These are phyloP conservation scores for Callyntrura sp. DNA, from an alignment of 2,888 invertebrate species.

Conservation along the genomic window DNA sequence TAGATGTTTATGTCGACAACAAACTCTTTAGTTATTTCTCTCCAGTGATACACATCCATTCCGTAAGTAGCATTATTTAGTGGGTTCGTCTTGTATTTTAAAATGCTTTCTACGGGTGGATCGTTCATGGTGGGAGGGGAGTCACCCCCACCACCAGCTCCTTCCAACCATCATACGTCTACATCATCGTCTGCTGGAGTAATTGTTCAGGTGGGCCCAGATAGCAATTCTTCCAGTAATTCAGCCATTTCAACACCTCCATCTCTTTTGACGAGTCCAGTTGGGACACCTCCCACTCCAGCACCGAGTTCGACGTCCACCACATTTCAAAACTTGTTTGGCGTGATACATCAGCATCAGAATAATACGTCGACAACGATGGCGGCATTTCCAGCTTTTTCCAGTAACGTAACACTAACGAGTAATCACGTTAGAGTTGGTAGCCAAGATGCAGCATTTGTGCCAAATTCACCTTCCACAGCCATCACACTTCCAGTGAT, in stretches of 20 bases:
- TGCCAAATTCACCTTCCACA: constrained; percentile 74
- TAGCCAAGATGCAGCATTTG: constrained; percentile 73
- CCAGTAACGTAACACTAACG: constrained; percentile 71
- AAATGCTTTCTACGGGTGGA: constrained; percentile 50
- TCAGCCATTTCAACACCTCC: constrained; percentile 65
- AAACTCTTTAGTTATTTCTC: background rate
- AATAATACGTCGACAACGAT: background rate
- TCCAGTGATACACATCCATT: background rate
- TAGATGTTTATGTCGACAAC: background rate
- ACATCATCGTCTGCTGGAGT: constrained; percentile 43
- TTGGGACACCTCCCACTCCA: constrained; percentile 70
- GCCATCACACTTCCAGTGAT: constrained; percentile 73
- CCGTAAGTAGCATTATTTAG: background rate
- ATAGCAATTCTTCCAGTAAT: constrained; percentile 56
- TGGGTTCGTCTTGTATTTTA: background rate
- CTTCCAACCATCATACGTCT: background rate
- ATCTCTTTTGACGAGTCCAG: constrained; percentile 58
- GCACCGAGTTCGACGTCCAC: constrained; percentile 58
- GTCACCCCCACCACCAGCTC: constrained; percentile 67
- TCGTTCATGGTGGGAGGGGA: constrained; percentile 26
- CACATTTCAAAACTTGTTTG: constrained; percentile 59
- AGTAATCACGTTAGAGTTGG: constrained; percentile 71
- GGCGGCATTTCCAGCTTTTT: constrained; percentile 67
- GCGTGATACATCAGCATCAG: constrained; percentile 42
- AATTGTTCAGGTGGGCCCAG: constrained; percentile 69